Conservation (phyloP, 2,888 invertebrate species). For the Agrotis clavis region DNA sequence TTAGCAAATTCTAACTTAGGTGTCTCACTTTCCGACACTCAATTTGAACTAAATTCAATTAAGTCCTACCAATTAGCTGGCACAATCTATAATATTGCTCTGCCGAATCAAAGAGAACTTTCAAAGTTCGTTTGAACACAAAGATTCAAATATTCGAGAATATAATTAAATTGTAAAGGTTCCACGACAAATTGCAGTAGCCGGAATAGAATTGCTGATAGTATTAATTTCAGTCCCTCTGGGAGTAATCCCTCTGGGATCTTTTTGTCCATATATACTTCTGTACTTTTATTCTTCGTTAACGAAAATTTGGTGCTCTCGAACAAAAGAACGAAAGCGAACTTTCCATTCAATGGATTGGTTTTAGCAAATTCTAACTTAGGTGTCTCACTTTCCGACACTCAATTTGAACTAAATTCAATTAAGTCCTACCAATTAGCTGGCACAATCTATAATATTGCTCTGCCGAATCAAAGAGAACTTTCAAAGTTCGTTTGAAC, state of each 20-base stretch:
- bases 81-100: constrained; percentile 74
- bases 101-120: constrained; percentile 72
- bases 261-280: constrained; percentile 41
- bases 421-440: constrained; percentile 77
- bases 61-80: constrained; percentile 74
- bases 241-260: constrained; percentile 55
- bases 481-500: constrained; percentile 70
- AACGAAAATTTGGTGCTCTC: constrained; percentile 13
- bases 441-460: constrained; percentile 74
- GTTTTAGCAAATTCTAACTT: constrained; percentile 25
- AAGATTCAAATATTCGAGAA: constrained; percentile 75
- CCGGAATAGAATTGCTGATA: constrained; percentile 71
- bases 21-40: constrained; percentile 60
- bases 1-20: constrained; percentile 27
- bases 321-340: constrained; percentile 6
- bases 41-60: constrained; percentile 76
- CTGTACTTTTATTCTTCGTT: constrained; percentile 28
- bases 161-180: constrained; percentile 82
- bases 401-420: constrained; percentile 74
- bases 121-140: constrained; percentile 68
- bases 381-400: constrained; percentile 52
- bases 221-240: constrained; percentile 82
- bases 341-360: constrained; percentile 17
- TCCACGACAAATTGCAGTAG: constrained; percentile 79
- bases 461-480: constrained; percentile 71